Evolutionary conservation across 2,888 invertebrate genomes (phyloP).

Genomic region (Dryococelus australis): DNA sequence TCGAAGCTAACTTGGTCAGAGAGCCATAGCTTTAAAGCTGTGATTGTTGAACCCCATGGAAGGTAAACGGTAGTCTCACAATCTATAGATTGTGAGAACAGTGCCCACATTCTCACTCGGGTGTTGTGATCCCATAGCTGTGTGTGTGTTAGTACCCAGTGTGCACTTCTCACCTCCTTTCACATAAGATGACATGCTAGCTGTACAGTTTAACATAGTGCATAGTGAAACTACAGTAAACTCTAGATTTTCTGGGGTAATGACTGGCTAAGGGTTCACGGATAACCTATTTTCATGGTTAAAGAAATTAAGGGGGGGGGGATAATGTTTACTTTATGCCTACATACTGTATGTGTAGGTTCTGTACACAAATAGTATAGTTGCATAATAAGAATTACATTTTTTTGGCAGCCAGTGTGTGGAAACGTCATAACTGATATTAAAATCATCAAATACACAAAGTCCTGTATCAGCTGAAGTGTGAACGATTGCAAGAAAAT

Average conservation of each 20-base stretch:
- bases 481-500: too few species aligned
- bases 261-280: too few species aligned
- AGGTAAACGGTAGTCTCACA: not conserved
- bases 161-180: conserved; percentile 36
- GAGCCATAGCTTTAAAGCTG: not conserved
- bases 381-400: too few species aligned
- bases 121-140: conserved; percentile 54
- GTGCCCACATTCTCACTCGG: conserved; percentile 53
- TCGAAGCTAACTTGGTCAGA: not conserved
- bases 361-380: too few species aligned
- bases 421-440: too few species aligned
- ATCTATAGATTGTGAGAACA: conserved; percentile 24
- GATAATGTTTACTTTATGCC: too few species aligned
- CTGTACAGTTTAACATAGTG: not conserved
- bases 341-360: not conserved
- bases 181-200: conserved; percentile 40
- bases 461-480: too few species aligned
- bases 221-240: not conserved
- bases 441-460: too few species aligned
- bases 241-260: not conserved
- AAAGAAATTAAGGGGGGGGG: too few species aligned
- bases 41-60: not conserved
- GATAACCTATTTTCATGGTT: too few species aligned
- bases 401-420: too few species aligned
- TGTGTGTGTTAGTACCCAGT: conserved; percentile 40